Evolutionary conservation across 1,140 invertebrate genomes (phyloP), one percentile per base, ranked within the genome.

Genomic region (Temnothorax nylanderi): DNA sequence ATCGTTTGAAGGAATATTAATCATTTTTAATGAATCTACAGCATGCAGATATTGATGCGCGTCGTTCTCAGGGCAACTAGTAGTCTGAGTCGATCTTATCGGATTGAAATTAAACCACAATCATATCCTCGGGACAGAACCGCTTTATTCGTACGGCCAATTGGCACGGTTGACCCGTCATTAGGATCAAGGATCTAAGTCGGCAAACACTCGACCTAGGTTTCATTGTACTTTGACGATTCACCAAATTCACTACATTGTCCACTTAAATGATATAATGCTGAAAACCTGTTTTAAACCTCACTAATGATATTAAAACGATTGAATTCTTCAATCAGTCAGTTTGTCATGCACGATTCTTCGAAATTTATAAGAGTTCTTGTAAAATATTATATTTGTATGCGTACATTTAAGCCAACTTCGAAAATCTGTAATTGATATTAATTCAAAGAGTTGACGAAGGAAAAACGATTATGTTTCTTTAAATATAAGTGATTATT

Each of bases 131-230:
- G 47, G 82, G 44, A 87, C 80, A 87, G 26, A 65, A 60, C 13
- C 67, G 88, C 49, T 75, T 90, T 74, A 60, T 92, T 90, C 69
- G 86, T 89, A 91, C 75, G 85, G 90, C 89, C 92, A 93, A 92
- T 94, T 93, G 92, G 92, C 93, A 93, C 89, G 89, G 90, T 92
- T 93, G 92, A 93, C 93, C 93, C 84, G 90, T 92, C 93, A 94
- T 94, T 94, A 94, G 93, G 93, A 94, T 94, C 93, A 94, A 94
- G 93, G 93, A 94, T 93, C 88, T 26, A 26, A 26, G 26, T 88
- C 86, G 60, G 26, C 69, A 54, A 82, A 72, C 71, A 87, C 62
- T 69, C 60, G 75, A 86, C 86, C 78, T 90, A 84, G 72, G 85
- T 89, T 90, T 87, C 80, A 90, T 87, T 87, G 76, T 85, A 78